Base-by-base conservation (phyloP, 2,113 vertebrate genomes). In the Xerus inauris region DNA sequence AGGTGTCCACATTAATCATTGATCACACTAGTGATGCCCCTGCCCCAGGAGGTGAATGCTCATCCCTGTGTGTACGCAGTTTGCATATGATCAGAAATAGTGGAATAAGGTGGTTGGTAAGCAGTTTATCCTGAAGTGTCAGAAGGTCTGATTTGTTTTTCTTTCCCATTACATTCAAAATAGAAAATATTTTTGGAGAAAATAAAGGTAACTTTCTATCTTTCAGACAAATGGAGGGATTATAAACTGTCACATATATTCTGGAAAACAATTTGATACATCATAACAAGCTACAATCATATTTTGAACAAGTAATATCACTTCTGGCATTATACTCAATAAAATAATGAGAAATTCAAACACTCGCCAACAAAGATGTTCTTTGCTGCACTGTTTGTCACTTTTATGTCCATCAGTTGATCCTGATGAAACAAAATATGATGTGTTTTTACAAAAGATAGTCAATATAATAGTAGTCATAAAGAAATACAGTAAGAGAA, bases 181-280 rank as follows among this genome's bases (percentile, higher is more conserved):
- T 49, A 69, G 90, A 91, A 89, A 8, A 30, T n/a, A 1, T 84
- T 76, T 76, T 80, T 65, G 51, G 38, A 87, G 19, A 94, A 94
- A 87, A 76, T 7, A 64, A 38, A 77, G 13, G 13, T 76, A 96
- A 80, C 10, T 86, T 96, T 82, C n/a, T 49, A 64, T 14, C 3
- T 69, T 90, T 76, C 30, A 77, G 67, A 90, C 71, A 96, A 96
- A 87, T 42, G 65, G 12, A 57, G 22, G 28, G 4, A 82, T 80
- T 92, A 87, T 59, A 49, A 84, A 87, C 1, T 40, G 69, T 30
- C 12, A 49, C 80, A n/a, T 59, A 47, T 67, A 71, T 81, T 77
- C 57, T 95, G 26, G 20, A 87, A 96, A 90, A 76, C 3, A 83
- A 76, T 40, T 40, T 84, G 5, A 11, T 16, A 38, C 8, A 51